Base-by-base conservation (phyloP, 2,797 vertebrate species). In the Bradypus variegatus region DNA sequence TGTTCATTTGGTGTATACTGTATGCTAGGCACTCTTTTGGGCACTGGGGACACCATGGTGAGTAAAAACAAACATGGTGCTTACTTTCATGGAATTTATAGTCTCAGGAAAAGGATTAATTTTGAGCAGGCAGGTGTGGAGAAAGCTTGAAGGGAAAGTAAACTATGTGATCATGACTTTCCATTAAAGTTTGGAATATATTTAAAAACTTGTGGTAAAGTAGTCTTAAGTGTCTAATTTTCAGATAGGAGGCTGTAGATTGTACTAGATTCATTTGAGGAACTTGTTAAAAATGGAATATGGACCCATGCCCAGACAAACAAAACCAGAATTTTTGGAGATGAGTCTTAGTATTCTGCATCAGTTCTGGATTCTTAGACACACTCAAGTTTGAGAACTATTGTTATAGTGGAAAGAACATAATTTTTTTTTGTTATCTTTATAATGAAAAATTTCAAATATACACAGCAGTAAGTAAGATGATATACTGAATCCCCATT, bases 231-330 rank as follows among this genome's bases (percentile, higher is more conserved):
- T 88, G 13, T 89, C 14, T 95, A 94, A 62, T 91, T 94, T 94
- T 89, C 65, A 94, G 78, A 87, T 88, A 72, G 5, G 41, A 84
- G 78, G 84, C 90, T 92, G 45, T 94, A 86, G 86, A 86, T 93
- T 89, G 62, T 81, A 81, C 94, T 36, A 70, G 69, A 91, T 90
- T 88, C 82, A 38, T 25, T 95, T 76, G 75, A 92, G 64, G 67
- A 94, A 64, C 38, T 90, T 91, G 29, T 92, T 94, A 93, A 94
- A 94, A 95, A 95, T 91, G 64, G 88, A 95, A 92, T 89, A 84
- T 95, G 86, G 70, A 53, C 29, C 25, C 23, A 45, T 72, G 65
- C 60, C 91, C 64, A 89, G 82, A 84, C 48, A 92, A 94, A 91
- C 73, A 94, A 92, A 93, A 92, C 91, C 18, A 65, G 58, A 94